phyloP scores from a whole-genome alignment of 2,888 invertebrate genomes.

The Xestia ashworthii region DNA sequence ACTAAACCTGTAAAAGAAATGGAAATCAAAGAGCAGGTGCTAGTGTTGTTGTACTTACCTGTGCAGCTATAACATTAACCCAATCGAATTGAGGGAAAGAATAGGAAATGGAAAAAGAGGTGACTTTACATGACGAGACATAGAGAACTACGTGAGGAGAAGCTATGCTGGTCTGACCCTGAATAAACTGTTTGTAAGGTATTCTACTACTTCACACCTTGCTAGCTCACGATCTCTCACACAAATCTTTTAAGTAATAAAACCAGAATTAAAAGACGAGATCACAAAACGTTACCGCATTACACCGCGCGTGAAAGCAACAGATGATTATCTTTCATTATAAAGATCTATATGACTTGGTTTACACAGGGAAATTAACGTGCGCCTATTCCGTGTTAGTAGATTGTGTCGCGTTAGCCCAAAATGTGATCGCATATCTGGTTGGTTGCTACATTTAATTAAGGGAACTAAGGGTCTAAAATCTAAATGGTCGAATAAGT shows the following conservation, averaged over 20 bases:
- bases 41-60: too few species aligned
- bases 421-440: background rate
- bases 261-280: conserved; percentile 22
- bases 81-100: too few species aligned
- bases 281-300: conserved; percentile 32
- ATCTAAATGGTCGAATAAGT: background rate
- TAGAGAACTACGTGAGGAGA: too few species aligned
- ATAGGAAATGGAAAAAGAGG: too few species aligned
- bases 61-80: too few species aligned
- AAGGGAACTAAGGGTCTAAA: background rate
- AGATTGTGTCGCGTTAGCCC: too few species aligned
- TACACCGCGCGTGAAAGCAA: conserved; percentile 42
- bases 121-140: too few species aligned
- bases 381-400: background rate
- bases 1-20: too few species aligned
- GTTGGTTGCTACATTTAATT: background rate
- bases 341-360: conserved; percentile 28
- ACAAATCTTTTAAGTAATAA: conserved; percentile 2
- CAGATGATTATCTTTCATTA: conserved; percentile 28
- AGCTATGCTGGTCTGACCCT: background rate
- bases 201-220: background rate
- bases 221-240: background rate
- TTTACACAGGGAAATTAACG: background rate
- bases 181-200: background rate
- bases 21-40: too few species aligned